Evolutionary conservation across 2,797 vertebrate species (phyloP), one percentile per base, ranked within the genome.

Genomic region (Peromyscus attwateri): DNA sequence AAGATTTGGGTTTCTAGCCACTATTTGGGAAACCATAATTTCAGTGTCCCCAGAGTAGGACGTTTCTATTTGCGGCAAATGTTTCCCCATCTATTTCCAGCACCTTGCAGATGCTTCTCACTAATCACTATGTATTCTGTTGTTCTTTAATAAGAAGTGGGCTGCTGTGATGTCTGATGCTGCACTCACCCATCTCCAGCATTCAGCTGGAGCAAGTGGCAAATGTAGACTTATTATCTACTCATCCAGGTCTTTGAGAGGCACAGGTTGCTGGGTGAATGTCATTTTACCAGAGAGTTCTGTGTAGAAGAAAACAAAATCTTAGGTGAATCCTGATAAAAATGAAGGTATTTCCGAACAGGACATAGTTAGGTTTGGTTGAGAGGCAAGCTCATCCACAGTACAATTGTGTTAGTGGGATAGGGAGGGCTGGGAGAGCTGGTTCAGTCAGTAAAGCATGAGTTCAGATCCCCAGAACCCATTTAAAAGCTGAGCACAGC

Each of bases 1-100:
- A 84, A 84, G 81, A 46, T 89, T 77, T 79, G 57, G 23, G 60
- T 95, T 92, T 94, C 92, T 76, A 87, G 34, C 80, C 27, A 83
- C 71, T 29, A 27, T 94, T 94, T 93, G 71, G 73, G 92, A 97
- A 97, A 94, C 68, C 80, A 12, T 68, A 83, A 95, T 92, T 96
- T 94, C 60, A 90, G 75, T 55, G 79, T 89, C 79, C 31, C 37
- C 43, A 89, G 75, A 83, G 21, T 10, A 83, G 80, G 79, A 91
- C 84, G 89, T 92, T 95, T 84, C 93, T 96, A 57, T 96, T 95
- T 91, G 79, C 34, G 46, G 89, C 82, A 71, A 90, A 95, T 55
- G 23, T 73, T 94, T 90, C 80, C 73, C 66, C n/a, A 62, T 92
- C 40, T 76, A 60, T 93, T 82, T 96, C 89, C 49, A 84, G 89